Evolutionary conservation across 2,113 vertebrate species (phyloP).

Genomic region (Petaurus breviceps): DNA sequence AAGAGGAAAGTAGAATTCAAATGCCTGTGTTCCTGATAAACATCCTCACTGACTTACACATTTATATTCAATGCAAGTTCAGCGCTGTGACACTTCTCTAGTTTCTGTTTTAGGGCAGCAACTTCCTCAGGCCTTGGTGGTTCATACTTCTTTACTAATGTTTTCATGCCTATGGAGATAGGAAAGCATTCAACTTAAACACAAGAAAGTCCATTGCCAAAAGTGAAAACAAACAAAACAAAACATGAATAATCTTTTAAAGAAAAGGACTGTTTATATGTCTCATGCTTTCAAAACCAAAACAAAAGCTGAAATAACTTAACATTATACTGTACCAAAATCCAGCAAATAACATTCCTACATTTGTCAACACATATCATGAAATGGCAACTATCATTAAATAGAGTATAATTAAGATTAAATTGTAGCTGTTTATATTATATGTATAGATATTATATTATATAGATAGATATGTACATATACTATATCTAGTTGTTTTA

Average conservation of each 20-base stretch:
- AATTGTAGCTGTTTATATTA: not conserved
- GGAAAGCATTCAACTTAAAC: constrained; percentile 24
- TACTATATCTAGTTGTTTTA: not conserved
- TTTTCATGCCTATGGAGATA: constrained; percentile 88
- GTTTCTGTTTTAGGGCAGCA: constrained; percentile 89
- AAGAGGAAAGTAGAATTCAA: not conserved
- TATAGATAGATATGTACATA: not conserved
- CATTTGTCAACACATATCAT: not conserved
- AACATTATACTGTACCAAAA: constrained; percentile 30
- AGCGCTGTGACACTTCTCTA: constrained; percentile 91
- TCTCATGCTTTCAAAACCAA: not conserved
- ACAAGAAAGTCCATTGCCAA: constrained; percentile 31
- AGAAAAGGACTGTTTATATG: not conserved
- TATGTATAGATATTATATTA: not conserved
- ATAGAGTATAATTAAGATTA: not conserved
- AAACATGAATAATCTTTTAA: not conserved
- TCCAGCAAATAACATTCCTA: not conserved
- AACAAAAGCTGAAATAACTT: not conserved
- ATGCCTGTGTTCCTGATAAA: not conserved
- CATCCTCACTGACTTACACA: constrained; percentile 85
- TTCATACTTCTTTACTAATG: constrained; percentile 92
- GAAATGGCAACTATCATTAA: not conserved
- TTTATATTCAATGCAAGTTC: constrained; percentile 85
- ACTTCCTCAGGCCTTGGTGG: constrained; percentile 90
- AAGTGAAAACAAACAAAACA: not conserved